phyloP scores from a whole-genome alignment of 1,140 invertebrate genomes.

The Drosophila kurseongensis region DNA sequence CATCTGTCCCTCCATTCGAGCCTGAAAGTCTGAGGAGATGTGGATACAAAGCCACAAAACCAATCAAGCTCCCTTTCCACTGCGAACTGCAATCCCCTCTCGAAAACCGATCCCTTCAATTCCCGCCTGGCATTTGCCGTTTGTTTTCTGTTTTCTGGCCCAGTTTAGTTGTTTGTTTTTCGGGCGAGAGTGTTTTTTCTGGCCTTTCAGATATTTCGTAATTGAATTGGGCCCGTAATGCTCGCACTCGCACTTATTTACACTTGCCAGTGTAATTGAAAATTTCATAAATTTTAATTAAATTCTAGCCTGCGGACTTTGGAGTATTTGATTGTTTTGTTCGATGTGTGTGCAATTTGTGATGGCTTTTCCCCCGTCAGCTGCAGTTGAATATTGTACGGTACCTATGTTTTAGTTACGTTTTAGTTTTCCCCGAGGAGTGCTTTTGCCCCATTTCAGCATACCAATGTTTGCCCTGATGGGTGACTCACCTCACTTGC shows the following conservation, averaged over 20 bases:
- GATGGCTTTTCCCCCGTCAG: background rate
- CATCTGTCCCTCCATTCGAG: background rate
- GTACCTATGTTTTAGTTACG: constrained; percentile 17
- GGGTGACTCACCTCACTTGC: constrained; percentile 67
- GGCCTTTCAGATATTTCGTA: constrained; percentile 48
- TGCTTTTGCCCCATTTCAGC: background rate
- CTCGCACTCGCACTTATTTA: constrained; percentile 56
- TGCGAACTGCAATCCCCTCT: constrained; percentile 11
- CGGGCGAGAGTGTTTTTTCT: constrained; percentile 24
- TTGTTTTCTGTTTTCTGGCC: constrained; percentile 43
- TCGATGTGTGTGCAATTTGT: constrained; percentile 9
- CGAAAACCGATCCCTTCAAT: constrained; percentile 17
- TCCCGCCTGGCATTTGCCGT: constrained; percentile 29
- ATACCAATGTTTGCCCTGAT: background rate
- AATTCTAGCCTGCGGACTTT: constrained; percentile 44
- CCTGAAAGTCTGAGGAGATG: constrained; percentile 25
- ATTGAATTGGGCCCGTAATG: constrained; percentile 64
- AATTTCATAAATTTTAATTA: constrained; percentile 73
- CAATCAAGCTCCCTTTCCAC: constrained; percentile 52
- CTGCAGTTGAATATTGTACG: background rate
- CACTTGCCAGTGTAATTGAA: constrained; percentile 61
- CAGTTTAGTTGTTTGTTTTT: constrained; percentile 48
- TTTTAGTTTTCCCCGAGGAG: constrained; percentile 19
- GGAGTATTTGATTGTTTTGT: constrained; percentile 35
- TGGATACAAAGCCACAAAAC: constrained; percentile 53